These are phyloP conservation scores for Stegophylla sp. DNA, from an alignment of 2,888 invertebrate species.

Conservation along the genomic window DNA sequence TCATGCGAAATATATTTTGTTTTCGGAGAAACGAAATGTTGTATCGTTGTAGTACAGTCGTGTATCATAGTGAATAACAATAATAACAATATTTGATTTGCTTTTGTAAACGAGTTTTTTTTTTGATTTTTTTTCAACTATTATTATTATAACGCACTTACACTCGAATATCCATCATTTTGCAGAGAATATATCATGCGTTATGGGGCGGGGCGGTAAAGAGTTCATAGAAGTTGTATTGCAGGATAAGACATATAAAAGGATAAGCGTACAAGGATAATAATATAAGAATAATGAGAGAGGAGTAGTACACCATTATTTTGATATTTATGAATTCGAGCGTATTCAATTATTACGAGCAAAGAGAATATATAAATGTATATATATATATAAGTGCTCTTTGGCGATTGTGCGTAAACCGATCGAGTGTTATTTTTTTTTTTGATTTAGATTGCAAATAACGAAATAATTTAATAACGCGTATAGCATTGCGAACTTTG, in stretches of 20 bases:
- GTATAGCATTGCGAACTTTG: no score
- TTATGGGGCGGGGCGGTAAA: not conserved
- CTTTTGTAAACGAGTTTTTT: constrained; percentile 2
- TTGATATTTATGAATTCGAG: constrained; percentile 19
- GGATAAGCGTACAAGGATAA: not conserved
- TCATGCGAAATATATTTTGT: not conserved
- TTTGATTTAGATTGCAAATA: not conserved
- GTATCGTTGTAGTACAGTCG: no score
- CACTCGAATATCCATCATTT: not conserved
- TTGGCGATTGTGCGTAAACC: not conserved
- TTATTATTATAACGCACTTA: constrained; percentile 13
- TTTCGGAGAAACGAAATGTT: not conserved
- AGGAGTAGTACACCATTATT: not conserved
- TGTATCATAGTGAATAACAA: not conserved
- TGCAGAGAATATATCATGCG: constrained; percentile 9
- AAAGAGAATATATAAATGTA: not conserved
- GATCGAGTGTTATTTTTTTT: not conserved
- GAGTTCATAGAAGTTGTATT: constrained; percentile 3
- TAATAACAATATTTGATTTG: not conserved
- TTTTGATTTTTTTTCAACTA: not conserved
- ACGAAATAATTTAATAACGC: no score
- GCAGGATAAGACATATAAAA: not conserved
- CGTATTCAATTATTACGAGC: constrained; percentile 31
- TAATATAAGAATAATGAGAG: not conserved
- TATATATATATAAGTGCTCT: no score